A percentile compares a stretch with the other conserved stretches of the same genome.
Conservation (phyloP, 2,113 vertebrate species). For the Oostethus manadensis region DNA sequence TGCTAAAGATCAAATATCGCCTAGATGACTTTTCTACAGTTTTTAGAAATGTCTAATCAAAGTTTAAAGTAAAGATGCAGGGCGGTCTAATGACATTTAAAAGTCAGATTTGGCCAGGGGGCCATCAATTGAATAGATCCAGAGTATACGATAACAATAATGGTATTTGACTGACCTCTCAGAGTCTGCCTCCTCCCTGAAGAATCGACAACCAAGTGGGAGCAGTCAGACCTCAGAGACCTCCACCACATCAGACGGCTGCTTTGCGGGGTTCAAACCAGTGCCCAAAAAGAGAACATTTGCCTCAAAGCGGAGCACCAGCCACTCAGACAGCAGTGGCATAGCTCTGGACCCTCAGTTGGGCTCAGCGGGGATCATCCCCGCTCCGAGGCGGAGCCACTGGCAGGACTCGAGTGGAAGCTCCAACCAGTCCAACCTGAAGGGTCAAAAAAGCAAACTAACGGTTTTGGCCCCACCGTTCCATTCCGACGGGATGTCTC, state of each 20-base stretch:
- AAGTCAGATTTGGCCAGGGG: too few species aligned
- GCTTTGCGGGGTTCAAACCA: conserved; percentile 61
- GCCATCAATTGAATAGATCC: not conserved
- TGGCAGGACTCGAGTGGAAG: conserved; percentile 76
- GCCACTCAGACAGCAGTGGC: conserved; percentile 49
- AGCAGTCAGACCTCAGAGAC: conserved; percentile 50
- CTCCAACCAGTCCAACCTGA: conserved; percentile 73
- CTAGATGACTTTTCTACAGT: too few species aligned
- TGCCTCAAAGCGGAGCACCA: conserved; percentile 51
- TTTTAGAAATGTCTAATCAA: too few species aligned
- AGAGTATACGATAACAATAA: not conserved
- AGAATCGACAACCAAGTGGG: conserved; percentile 46
- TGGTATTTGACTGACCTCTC: conserved; percentile 24
- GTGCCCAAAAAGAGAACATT: conserved; percentile 86
- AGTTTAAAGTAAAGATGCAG: too few species aligned
- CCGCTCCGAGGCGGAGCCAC: conserved; percentile 69
- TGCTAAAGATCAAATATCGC: too few species aligned
- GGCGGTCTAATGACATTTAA: too few species aligned
- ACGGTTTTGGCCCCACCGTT: not conserved
- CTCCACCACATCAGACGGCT: conserved; percentile 46
- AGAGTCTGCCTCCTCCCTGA: conserved; percentile 62
- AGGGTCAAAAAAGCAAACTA: not conserved
- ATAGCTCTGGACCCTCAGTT: conserved; percentile 33
- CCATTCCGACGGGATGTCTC: conserved; percentile 8
- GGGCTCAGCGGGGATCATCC: conserved; percentile 29